phyloP scores from a whole-genome alignment of 1,140 invertebrate species.

The Pseudomyrmex flavicornis region DNA sequence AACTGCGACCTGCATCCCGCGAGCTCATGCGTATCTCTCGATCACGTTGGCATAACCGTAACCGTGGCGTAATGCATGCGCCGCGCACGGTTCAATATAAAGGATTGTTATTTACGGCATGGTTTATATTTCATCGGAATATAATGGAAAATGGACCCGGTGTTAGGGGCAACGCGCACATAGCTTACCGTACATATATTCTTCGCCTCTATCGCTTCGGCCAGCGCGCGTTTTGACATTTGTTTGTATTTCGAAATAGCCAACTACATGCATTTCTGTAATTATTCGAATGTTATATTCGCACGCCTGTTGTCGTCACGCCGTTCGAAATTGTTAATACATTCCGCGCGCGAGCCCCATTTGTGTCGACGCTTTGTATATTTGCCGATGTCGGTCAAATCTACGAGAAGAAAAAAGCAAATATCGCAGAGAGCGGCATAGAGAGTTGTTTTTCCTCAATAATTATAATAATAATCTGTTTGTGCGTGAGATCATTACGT shows the following conservation, averaged over 20 bases:
- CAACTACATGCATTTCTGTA: conserved; percentile 59
- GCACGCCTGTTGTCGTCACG: background rate
- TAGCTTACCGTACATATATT: conserved; percentile 53
- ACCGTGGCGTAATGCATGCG: conserved; percentile 16
- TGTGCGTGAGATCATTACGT: background rate
- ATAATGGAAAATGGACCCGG: conserved; percentile 75
- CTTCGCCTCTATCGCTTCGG: conserved; percentile 64
- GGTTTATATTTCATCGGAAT: conserved; percentile 77
- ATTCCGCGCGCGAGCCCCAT: background rate
- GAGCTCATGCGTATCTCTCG: conserved; percentile 69
- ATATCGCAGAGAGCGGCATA: no score
- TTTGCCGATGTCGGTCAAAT: conserved; percentile 15
- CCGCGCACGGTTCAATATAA: conserved; percentile 67
- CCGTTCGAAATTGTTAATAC: conserved; percentile 65
- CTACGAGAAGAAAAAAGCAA: background rate
- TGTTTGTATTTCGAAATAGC: conserved; percentile 67
- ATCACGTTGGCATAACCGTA: conserved; percentile 49
- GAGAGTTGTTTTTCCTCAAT: no score
- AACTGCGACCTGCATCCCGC: conserved; percentile 58
- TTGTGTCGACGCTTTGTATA: background rate
- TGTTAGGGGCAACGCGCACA: conserved; percentile 65
- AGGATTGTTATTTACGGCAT: conserved; percentile 75
- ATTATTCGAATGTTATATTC: conserved; percentile 68
- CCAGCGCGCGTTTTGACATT: conserved; percentile 68
- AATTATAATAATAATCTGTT: conserved; percentile 1